Evolutionary conservation across 2,113 vertebrate genomes (phyloP), one percentile per base, ranked within the genome.

Genomic region (Chrysemys picta): DNA sequence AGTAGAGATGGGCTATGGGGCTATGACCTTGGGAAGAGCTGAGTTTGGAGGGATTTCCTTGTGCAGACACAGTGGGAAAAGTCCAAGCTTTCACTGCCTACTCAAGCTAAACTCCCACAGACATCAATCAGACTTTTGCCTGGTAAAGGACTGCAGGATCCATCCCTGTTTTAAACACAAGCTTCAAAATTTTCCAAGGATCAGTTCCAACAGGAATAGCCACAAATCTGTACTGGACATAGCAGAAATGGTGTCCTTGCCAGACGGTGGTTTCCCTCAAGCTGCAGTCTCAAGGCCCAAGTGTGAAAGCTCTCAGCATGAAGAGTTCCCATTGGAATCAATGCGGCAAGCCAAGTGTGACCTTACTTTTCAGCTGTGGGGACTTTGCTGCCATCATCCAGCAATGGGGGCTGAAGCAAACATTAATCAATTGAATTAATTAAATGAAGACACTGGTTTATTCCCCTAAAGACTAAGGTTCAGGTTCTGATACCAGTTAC

Each of bases 131-230:
- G 8, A 57, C 17, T 93, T 90, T 76, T 87, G 29, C 69, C 10
- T 27, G 65, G 86, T 88, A 83, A 78, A 91, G 47, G 16, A 16
- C 45, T 13, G 10, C 75, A 25, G 42, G 24, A 76, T 27, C 72
- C 38, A 76, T 89, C 62, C 62, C 53, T 85, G 27, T 24, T 85
- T 82, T 75, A 80, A 91, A 87, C 76, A 87, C 2, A 38, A 50
- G 13, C 31, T 90, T 91, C 59, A 85, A 93, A 57, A 79, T n/a
- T 83, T 87, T 76, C 52, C 59, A n/a, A 94, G 59, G 89, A 93
- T 91, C 8, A 0, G 81, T 17, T 8, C 27, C 7, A 25, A 1
- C 10, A 69, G 17, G 38, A 86, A 91, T 7, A 94, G 21, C 5
- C 49, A 78, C 57, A 94, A 75, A 59, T 27, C 57, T 88, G 2